These are phyloP conservation scores for Cotesia typhae DNA, from an alignment of 1,140 invertebrate species.

Conservation along the genomic window DNA sequence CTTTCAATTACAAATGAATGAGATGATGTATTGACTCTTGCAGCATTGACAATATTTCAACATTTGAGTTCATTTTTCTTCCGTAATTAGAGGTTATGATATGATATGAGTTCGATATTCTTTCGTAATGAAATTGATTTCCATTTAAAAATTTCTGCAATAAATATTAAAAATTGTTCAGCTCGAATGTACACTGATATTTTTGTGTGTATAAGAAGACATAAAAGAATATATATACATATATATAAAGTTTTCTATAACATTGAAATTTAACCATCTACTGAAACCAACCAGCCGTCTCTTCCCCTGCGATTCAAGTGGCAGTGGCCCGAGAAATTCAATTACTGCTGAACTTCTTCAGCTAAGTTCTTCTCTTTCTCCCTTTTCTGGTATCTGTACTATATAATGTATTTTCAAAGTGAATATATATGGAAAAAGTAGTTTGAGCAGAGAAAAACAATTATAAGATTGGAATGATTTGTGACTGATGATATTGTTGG, in stretches of 20 bases:
- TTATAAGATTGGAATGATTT: neutral
- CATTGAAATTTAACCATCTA: conserved; percentile 26
- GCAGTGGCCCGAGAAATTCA: conserved; percentile 64
- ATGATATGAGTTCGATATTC: too few species aligned
- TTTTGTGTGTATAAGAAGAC: neutral
- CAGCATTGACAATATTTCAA: too few species aligned
- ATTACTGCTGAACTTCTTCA: conserved; percentile 64
- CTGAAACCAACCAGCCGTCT: conserved; percentile 48
- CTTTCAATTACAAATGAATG: too few species aligned
- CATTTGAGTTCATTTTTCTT: too few species aligned
- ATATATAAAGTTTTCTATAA: conserved; percentile 17
- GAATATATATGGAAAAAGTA: neutral
- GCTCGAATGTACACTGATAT: conserved; percentile 29
- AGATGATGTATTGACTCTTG: too few species aligned
- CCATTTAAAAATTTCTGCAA: neutral
- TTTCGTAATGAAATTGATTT: too few species aligned
- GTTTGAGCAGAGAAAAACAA: neutral
- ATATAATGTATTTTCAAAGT: conserved; percentile 58
- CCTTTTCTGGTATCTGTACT: conserved; percentile 43
- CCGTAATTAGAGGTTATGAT: too few species aligned
- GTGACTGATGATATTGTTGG: too few species aligned
- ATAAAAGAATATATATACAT: conserved; percentile 24
- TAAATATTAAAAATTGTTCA: conserved; percentile 25
- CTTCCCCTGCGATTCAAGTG: conserved; percentile 52
- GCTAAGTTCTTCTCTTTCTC: conserved; percentile 47